These are phyloP conservation scores for Cnemophilus loriae DNA, from an alignment of 2,113 vertebrate genomes.

Conservation along the genomic window DNA sequence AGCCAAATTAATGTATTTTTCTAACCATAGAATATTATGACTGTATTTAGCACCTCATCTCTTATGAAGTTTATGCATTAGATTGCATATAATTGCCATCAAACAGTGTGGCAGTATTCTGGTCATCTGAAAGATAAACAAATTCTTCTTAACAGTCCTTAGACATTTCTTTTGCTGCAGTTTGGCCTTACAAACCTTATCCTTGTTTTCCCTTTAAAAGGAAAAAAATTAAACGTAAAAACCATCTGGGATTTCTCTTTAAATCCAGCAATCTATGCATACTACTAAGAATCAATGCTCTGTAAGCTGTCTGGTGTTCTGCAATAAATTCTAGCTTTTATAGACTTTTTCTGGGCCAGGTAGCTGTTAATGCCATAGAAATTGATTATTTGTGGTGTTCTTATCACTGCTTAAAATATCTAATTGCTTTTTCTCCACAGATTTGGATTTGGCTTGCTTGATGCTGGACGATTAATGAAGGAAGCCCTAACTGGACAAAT, in stretches of 20 bases:
- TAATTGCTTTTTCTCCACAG: constrained; percentile 70
- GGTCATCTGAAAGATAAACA: constrained; percentile 43
- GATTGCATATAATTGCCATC: constrained; percentile 51
- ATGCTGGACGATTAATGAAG: constrained; percentile 60
- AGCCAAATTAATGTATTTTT: constrained; percentile 46
- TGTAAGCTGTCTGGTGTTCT: constrained; percentile 48
- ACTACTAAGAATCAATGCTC: constrained; percentile 49
- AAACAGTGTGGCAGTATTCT: constrained; percentile 7
- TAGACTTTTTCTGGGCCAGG: constrained; percentile 65
- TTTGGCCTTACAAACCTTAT: background rate
- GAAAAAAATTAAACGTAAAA: constrained; percentile 37
- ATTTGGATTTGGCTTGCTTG: constrained; percentile 63
- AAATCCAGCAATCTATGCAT: constrained; percentile 52
- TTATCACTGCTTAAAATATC: constrained; percentile 74
- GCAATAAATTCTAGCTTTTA: constrained; percentile 69
- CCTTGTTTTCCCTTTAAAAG: constrained; percentile 31
- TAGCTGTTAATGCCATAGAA: constrained; percentile 65
- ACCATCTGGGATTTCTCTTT: constrained; percentile 57
- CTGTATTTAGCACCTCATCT: constrained; percentile 39
- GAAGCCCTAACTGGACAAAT: constrained; percentile 57
- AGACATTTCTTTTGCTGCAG: constrained; percentile 33
- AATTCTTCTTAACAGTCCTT: constrained; percentile 37
- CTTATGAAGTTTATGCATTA: constrained; percentile 27
- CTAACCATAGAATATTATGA: background rate
- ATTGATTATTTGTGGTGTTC: constrained; percentile 71